Base-by-base conservation (phyloP, 2,888 invertebrate genomes). In the Hecatera dysodea region DNA sequence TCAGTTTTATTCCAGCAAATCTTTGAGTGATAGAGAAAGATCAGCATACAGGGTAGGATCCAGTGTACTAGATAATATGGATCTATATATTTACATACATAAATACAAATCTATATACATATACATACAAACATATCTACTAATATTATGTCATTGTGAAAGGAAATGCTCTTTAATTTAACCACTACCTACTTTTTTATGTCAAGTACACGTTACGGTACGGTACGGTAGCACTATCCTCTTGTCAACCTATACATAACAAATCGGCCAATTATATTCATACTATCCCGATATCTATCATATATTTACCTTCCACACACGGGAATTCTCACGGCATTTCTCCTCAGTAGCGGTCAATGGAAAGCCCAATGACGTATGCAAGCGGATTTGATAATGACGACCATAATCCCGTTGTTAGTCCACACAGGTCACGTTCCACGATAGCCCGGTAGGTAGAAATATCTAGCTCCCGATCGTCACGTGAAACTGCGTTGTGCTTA, bases 401-500 rank as follows among this genome's bases (percentile, higher is more conserved):
- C 17, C 27, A 39, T 52, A 56, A 66, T 19, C 52, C 42, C 27
- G 52, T 29, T 78, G n/a, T 44, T n/a, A 48, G 46, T 48, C 29
- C 5, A n/a, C 48, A 12, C 22, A 24, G 52, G 52, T 61, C 68
- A 77, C 64, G 68, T 75, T 67, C 36, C 44, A n/a, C 67, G 19
- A 36, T 24, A 29, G 33, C 29, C 29, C 29, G 29, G 19, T 29
- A 50, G 50, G 46, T 19, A 72, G 46, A 39, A 12, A 72, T 56
- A 50, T 33, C 60, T 39, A 46, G 12, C 52, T 42, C 29, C 74
- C 61, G 56, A 42, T 50, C 22, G 24, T 48, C 75, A 77, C 80
- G 76, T 55, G 67, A 67, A 24, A 24, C 63, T 33, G 50, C 39
- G 62, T 63, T 29, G 33, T 78, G 55, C 67, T 80, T 77, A 80